Conservation (phyloP, 2,797 vertebrate genomes). For the Gallinago solitaria region DNA sequence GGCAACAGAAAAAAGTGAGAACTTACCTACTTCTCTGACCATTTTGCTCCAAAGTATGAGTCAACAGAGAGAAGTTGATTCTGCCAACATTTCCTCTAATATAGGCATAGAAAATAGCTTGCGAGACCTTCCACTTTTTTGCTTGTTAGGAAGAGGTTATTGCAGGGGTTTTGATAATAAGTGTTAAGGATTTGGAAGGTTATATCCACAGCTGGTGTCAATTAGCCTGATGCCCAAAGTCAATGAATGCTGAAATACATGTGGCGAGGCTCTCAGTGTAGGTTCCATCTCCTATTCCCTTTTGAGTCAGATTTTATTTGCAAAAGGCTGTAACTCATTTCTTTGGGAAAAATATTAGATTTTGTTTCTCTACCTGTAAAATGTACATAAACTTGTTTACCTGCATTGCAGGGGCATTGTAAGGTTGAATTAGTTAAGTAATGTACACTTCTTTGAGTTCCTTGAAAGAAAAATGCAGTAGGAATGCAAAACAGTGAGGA, state of each 20-base stretch:
- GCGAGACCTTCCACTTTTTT: neutral
- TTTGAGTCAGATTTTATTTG: neutral
- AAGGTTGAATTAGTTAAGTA: slow-evolving; percentile 30
- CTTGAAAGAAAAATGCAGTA: neutral
- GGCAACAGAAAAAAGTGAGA: slow-evolving; percentile 2
- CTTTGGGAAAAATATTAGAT: slow-evolving; percentile 9
- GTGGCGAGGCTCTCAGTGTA: neutral
- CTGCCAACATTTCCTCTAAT: neutral
- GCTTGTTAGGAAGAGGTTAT: neutral
- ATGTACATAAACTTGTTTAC: slow-evolving; percentile 15
- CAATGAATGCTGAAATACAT: neutral
- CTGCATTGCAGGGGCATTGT: neutral
- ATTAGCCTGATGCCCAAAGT: neutral
- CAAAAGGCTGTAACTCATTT: neutral
- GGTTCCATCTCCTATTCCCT: neutral
- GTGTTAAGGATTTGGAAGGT: neutral
- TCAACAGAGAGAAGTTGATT: neutral
- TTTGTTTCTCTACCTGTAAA: slow-evolving; percentile 11
- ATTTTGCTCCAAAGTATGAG: neutral
- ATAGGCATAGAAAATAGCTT: neutral
- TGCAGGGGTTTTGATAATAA: neutral
- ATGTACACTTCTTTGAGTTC: neutral
- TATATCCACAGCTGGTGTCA: neutral
- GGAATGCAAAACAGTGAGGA: slow-evolving; percentile 15
- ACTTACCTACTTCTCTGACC: slow-evolving; percentile 23